A percentile compares a stretch with the other conserved stretches of the same genome.
phyloP scores from a whole-genome alignment of 2,888 invertebrate genomes.

The Diplolepis rosae region DNA sequence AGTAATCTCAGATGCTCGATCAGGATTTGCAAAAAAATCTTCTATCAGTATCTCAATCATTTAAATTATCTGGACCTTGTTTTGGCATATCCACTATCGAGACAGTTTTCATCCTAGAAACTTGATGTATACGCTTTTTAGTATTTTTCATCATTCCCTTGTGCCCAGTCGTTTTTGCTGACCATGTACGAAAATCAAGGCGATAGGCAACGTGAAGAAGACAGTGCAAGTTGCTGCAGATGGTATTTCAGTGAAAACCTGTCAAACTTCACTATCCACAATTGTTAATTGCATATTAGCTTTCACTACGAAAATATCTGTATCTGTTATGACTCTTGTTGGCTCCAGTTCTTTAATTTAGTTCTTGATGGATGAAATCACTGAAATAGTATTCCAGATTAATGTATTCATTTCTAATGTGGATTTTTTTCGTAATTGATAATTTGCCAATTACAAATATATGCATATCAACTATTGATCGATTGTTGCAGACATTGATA shows the following conservation, averaged over 20 bases:
- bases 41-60: background rate
- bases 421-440: too few relatives aligned
- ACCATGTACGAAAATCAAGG: conserved; percentile 2
- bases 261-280: background rate
- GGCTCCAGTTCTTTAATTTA: background rate
- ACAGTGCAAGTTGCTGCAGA: background rate
- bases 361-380: background rate
- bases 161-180: background rate
- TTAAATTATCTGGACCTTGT: background rate
- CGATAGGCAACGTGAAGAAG: conserved; percentile 30
- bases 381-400: background rate
- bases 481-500: too few relatives aligned
- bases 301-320: conserved; percentile 1
- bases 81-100: background rate
- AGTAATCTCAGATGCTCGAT: background rate
- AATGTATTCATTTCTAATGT: too few relatives aligned
- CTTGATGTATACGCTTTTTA: conserved; percentile 32
- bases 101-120: background rate
- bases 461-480: too few relatives aligned
- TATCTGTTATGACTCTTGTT: background rate
- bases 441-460: too few relatives aligned
- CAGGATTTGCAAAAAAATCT: conserved; percentile 26
- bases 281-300: conserved; percentile 4
- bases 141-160: background rate
- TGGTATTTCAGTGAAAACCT: background rate